Base-by-base conservation (phyloP, 64 coral and sea anemone species). In the Stichodactyla helianthus region DNA sequence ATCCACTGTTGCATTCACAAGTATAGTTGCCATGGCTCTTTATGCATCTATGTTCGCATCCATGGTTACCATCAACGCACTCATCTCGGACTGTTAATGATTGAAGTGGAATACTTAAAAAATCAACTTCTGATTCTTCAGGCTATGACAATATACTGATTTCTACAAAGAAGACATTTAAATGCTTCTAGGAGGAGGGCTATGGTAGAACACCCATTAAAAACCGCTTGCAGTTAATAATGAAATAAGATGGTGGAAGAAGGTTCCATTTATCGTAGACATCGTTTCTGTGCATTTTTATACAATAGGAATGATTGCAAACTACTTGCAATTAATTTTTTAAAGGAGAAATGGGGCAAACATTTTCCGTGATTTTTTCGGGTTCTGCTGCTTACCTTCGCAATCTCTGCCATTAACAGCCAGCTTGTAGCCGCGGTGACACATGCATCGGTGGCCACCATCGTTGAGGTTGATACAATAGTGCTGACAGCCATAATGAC, bases 361-460 rank as follows among this genome's bases (percentile, higher is more conserved):
- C 35, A 44, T 44, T 44, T 44, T 44, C 35, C 35, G 35, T 44
- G 35, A 44, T 44, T 44, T 65, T 20, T n/a, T 65, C 22, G 9
- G 18, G 59, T 62, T 62, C 9, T 65, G 14, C 59, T 17, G 59
- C 35, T 65, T 84, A 99, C 97, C 88, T 84, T 95, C 85, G 57
- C 97, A 99, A 50, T 88, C 58, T 76, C 78, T 90, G 80, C 97
- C 97, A 71, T 99, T 94, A 26, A 74, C 54, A 18, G 93, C 86
- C 53, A 99, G 88, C 23, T 25, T 52, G 26, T 85, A 94, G 50
- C 89, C 97, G 19, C 71, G 84, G 7, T 59, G 85, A 86, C 97
- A 99, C 50, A 89, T 95, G 57, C 97, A 99, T 8, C 91, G 90
- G 27, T 95, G 77, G 0, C 93, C 93, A 55, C 93, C 93, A 62